Evolutionary conservation across 2,113 vertebrate genomes (phyloP).

Genomic region (Phylloscopus whistleri): DNA sequence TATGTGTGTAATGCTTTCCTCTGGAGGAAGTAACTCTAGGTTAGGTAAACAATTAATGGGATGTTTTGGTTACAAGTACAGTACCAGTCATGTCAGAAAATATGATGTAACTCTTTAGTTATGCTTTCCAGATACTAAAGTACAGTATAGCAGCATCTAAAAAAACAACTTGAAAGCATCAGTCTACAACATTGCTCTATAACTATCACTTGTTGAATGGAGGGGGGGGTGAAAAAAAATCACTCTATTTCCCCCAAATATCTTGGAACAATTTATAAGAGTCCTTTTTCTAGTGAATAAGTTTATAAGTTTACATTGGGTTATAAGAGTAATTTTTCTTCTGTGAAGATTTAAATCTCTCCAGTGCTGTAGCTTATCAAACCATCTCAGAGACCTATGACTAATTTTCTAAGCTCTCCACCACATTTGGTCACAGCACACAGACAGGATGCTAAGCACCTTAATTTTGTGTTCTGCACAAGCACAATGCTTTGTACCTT

Average conservation of each 20-base stretch:
- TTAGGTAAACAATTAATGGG: not conserved
- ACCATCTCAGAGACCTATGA: not conserved
- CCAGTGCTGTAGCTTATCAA: not conserved
- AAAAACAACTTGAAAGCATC: not conserved
- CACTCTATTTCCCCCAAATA: not conserved
- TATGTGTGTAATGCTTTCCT: not conserved
- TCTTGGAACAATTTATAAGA: not conserved
- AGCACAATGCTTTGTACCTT: not conserved
- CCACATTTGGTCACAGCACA: not conserved
- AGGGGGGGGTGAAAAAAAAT: accelerated
- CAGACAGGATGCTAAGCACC: not conserved
- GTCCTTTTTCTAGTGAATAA: not conserved
- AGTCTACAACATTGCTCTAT: not conserved
- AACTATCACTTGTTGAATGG: not conserved
- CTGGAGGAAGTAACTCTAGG: not conserved
- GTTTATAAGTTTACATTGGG: not conserved
- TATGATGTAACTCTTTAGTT: not conserved
- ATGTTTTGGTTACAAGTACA: not conserved
- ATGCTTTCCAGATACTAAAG: not conserved
- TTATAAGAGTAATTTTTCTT: not conserved
- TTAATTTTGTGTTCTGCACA: not conserved
- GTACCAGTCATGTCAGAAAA: not conserved
- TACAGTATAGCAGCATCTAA: not conserved
- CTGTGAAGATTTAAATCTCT: not conserved
- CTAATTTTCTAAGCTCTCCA: not conserved